Evolutionary conservation across 2,113 vertebrate species (phyloP), one percentile per base, ranked within the genome.

Genomic region (Salminus brasiliensis): DNA sequence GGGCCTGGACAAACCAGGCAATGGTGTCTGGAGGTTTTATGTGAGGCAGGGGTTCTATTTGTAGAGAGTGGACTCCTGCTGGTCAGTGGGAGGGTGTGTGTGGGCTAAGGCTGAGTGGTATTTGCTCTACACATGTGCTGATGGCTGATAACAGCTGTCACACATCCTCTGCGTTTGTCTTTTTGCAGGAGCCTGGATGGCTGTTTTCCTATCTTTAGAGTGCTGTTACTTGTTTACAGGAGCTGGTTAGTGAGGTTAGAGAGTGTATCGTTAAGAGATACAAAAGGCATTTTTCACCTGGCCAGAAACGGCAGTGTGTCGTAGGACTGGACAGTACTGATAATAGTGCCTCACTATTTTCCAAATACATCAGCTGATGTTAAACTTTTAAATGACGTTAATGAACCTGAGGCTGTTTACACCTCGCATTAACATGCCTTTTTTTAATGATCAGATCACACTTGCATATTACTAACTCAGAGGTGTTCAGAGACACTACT

Each of bases 61-160:
- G 43, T 13, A 75, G 36, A 65, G 45, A 52, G 15, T 43, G 30
- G n/a, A 49, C 34, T 60, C 30, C 29, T 13, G 34, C 23, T 27
- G 23, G 43, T 68, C 60, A 74, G 59, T 55, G 30, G 57, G 52
- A 11, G n/a, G 45, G n/a, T n/a, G 53, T 34, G 43, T 16, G 60
- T 67, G 70, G 52, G 79, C 67, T 34, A 16, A 25, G 29, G 29
- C 63, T 63, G 49, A 74, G 30, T 43, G 66, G 71, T 82, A 66
- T 86, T 86, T 85, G 52, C 39, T 34, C 66, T 79, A 23, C 41
- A 18, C 65, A 55, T 74, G 39, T 82, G 82, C 23, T 4, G n/a
- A 75, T 45, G 9, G 5, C 13, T 85, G 75, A 89, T 84, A 85
- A 87, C 75, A 63, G 74, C 41, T 49, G 15, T 49, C 74, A 4